Percentiles rank a stretch among this genome's conserved stretches.
These are phyloP conservation scores for Siderastrea radians DNA, from an alignment of 92 coral and sea anemone genomes.

Conservation along the genomic window DNA sequence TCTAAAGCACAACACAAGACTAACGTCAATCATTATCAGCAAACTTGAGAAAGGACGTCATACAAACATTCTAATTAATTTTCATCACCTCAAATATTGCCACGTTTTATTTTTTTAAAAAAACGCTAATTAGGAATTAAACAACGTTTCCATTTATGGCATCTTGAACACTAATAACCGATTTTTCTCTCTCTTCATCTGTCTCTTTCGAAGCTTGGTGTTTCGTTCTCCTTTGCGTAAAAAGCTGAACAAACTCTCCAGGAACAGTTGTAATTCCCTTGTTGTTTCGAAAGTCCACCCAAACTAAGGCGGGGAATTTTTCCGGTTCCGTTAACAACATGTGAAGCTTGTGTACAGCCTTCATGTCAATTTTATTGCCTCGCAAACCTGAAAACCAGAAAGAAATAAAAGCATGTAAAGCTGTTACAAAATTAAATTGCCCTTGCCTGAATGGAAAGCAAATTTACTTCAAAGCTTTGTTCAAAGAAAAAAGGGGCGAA, in stretches of 20 bases:
- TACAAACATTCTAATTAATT: not conserved
- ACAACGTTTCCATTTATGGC: constrained; percentile 35
- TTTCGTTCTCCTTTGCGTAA: constrained; percentile 21
- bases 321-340: constrained; percentile 40
- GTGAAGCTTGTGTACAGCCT: constrained; percentile 34
- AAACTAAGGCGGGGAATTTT: constrained; percentile 62
- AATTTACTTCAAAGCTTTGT: too few relatives aligned
- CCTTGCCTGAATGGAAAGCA: too few relatives aligned
- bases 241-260: constrained; percentile 41
- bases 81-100: not conserved
- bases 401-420: not conserved
- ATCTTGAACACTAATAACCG: constrained; percentile 19
- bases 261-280: constrained; percentile 67
- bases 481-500: too few relatives aligned
- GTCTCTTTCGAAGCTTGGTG: not conserved
- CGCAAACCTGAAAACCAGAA: constrained; percentile 45
- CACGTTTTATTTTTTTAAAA: not conserved
- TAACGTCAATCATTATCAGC: too few relatives aligned
- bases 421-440: too few relatives aligned
- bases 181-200: not conserved
- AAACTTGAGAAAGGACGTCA: not conserved
- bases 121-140: not conserved
- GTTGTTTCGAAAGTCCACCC: constrained; percentile 80
- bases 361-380: constrained; percentile 64
- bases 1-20: too few relatives aligned